A percentile compares a stretch with the other conserved stretches of the same genome.
Evolutionary conservation across 2,888 invertebrate genomes (phyloP).

Genomic region (Caenorhabditis sp.): DNA sequence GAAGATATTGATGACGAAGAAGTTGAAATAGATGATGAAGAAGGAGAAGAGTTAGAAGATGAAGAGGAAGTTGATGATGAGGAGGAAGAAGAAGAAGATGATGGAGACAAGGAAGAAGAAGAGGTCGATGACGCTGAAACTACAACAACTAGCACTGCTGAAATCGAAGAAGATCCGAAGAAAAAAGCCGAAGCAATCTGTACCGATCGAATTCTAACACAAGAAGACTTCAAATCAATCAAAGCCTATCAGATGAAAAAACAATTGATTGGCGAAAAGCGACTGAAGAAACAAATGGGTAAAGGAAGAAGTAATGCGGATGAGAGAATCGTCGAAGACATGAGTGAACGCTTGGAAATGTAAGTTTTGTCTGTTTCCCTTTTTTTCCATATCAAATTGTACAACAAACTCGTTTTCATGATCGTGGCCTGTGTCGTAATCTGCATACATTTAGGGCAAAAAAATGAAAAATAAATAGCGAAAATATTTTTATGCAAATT

Average conservation of each 20-base stretch:
- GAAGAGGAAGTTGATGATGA: constrained; percentile 77
- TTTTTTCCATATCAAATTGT: too few relatives aligned
- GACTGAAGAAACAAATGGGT: constrained; percentile 45
- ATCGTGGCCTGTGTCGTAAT: too few relatives aligned
- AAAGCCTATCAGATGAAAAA: constrained; percentile 62
- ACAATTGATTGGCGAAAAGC: constrained; percentile 64
- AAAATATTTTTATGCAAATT: neutral
- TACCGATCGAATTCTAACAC: constrained; percentile 49
- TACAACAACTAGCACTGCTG: neutral
- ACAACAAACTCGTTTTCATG: too few relatives aligned
- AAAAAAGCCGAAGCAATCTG: constrained; percentile 44
- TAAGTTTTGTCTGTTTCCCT: constrained; percentile 20
- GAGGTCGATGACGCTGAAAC: neutral
- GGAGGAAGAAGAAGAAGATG: constrained; percentile 21
- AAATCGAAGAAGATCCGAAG: constrained; percentile 41
- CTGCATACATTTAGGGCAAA: neutral
- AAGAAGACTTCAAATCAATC: constrained; percentile 67
- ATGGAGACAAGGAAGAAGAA: constrained; percentile 13
- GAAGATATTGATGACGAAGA: constrained; percentile 24
- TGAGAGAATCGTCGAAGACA: constrained; percentile 57
- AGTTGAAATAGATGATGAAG: constrained; percentile 39
- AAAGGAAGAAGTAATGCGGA: constrained; percentile 60
- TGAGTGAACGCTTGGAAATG: constrained; percentile 59
- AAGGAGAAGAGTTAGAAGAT: constrained; percentile 79
- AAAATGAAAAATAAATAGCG: neutral